Base-by-base conservation (phyloP, 2,888 invertebrate genomes). In the Agriopis leucophaearia region DNA sequence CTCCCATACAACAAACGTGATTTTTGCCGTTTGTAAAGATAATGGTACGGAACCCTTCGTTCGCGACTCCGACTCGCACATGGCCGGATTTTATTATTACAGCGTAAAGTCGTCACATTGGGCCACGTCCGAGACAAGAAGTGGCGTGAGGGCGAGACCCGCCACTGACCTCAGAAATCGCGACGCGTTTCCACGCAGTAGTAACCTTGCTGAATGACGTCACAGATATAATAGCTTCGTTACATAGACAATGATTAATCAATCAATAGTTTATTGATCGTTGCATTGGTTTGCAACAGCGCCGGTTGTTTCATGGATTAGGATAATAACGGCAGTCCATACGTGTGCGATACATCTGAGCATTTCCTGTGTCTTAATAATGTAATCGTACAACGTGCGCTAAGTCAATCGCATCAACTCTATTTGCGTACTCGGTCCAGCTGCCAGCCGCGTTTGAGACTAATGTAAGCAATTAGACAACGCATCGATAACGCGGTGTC, bases 401-500 rank as follows among this genome's bases (percentile, higher is more conserved):
- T 86, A 84, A 88, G 86, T 91, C 89, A 89, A 89, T 91, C 89
- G 85, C 84, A 82, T 81, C 77, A 82, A 78, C 85, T 86, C 86
- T 91, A 91, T 92, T 91, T 92, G 85, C 87, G 90, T 88, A 82
- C 83, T 77, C 82, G 76, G 79, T 80, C 74, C 80, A 81, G 78
- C 79, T 81, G 85, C 81, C 84, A 80, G 85, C 78, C 80, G 79
- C 78, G 76, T 72, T 76, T 83, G 57, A 85, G 86, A 86, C 84
- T 88, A 88, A 90, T 88, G 89, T 88, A 86, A 89, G 88, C 89
- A 90, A 91, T 91, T 89, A 90, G 88, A 90, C 89, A 88, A 89
- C 82, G 81, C 81, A 80, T 84, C 83, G 83, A 84, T 85, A 89
- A 78, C 81, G 85, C 84, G 75, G 76, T 84, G 85, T 88, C 88